Percentiles rank a stretch among this genome's conserved stretches.
Conservation (phyloP, 2,113 vertebrate species). For the Sarotherodon lohbergeri region DNA sequence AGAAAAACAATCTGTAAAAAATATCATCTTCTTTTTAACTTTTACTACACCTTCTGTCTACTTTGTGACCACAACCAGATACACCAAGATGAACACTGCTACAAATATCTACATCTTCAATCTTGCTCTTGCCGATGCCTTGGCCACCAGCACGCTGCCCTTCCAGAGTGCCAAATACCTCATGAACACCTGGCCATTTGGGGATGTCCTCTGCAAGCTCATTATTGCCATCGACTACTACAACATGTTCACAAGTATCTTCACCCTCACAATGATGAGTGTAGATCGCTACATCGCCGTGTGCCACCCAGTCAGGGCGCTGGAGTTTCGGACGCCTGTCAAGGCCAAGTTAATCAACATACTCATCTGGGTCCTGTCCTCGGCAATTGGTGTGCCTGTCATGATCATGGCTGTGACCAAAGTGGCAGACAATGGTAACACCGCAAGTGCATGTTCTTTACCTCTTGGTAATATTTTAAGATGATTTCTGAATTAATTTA, state of each 20-base stretch:
- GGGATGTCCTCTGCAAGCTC: constrained; percentile 86
- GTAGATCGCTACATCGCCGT: constrained; percentile 93
- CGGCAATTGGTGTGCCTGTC: constrained; percentile 87
- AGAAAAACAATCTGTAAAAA: background rate
- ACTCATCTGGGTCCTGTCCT: constrained; percentile 92
- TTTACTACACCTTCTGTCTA: background rate
- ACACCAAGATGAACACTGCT: constrained; percentile 96
- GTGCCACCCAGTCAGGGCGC: constrained; percentile 87
- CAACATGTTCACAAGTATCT: constrained; percentile 98
- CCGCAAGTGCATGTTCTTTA: background rate
- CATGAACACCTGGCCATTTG: constrained; percentile 93
- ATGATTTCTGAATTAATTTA: background rate
- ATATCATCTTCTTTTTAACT: background rate
- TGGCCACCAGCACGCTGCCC: constrained; percentile 92
- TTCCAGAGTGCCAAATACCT: constrained; percentile 95
- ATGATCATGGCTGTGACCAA: constrained; percentile 91
- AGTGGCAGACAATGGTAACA: constrained; percentile 76
- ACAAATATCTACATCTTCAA: constrained; percentile 99
- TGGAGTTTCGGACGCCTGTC: constrained; percentile 86
- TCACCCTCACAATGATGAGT: constrained; percentile 97
- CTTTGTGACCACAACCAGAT: constrained; percentile 68
- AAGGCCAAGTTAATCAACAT: constrained; percentile 95
- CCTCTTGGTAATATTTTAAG: background rate
- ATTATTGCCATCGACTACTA: constrained; percentile 96
- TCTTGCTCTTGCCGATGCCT: constrained; percentile 84